Evolutionary conservation across 2,797 vertebrate species (phyloP).

Genomic region (Eulemur rubriventer): DNA sequence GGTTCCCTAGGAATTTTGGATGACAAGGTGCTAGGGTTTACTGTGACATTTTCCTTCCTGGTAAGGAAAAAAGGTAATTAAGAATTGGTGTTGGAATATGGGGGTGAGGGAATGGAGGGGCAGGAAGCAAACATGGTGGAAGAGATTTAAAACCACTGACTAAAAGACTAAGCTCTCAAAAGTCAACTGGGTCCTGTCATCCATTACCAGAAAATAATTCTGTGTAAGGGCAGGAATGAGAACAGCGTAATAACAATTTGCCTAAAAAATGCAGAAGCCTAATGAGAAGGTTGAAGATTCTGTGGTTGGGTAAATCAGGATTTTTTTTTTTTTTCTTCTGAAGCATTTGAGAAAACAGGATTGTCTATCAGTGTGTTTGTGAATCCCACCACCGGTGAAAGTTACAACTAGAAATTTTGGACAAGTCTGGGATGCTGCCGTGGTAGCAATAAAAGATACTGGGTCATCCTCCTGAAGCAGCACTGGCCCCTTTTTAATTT

Average conservation of each 20-base stretch:
- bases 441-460: not conserved
- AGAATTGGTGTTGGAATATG: not conserved
- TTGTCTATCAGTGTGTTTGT: not conserved
- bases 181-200: not conserved
- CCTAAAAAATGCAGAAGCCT: not conserved
- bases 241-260: not conserved
- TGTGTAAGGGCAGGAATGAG: not conserved
- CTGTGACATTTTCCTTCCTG: not conserved
- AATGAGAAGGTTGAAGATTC: not conserved
- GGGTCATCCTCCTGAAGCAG: not conserved
- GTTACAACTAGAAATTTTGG: not conserved
- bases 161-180: not conserved
- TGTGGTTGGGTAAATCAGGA: not conserved
- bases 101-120: not conserved
- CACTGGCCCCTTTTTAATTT: not conserved
- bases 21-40: conserved; percentile 4
- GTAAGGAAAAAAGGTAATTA: not conserved
- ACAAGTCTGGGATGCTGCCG: not conserved
- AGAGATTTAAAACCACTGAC: not conserved
- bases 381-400: not conserved
- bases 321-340: not conserved
- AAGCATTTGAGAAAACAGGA: not conserved
- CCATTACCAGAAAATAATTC: conserved; percentile 8
- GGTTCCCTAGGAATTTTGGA: conserved; percentile 51
- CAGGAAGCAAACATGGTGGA: not conserved